Percentiles rank a stretch among this genome's conserved stretches.
Conservation (phyloP, 2,888 invertebrate species). For the Euproctis similis region DNA sequence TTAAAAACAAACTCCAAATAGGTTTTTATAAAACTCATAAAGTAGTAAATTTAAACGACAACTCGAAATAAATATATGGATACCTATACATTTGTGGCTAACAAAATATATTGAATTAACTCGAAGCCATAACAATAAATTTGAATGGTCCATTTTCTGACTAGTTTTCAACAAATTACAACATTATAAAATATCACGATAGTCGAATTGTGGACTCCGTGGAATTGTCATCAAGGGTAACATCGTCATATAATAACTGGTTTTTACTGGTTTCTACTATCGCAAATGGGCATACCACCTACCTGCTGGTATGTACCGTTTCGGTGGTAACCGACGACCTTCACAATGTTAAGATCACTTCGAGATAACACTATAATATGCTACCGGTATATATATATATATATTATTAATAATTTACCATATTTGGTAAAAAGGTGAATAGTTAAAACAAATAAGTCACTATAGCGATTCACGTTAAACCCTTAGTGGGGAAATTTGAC, state of each 20-base stretch:
- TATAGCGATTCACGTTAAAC: too few species aligned
- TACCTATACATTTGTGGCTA: too few species aligned
- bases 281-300: slow-evolving; percentile 14
- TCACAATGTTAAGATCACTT: slow-evolving; percentile 16
- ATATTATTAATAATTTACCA: slow-evolving; percentile 11
- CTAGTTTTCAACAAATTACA: neutral
- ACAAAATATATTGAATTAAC: too few species aligned
- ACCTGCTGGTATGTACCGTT: slow-evolving; percentile 15
- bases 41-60: too few species aligned
- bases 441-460: too few species aligned
- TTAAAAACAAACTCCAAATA: too few species aligned
- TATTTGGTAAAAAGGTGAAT: too few species aligned
- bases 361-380: slow-evolving; percentile 9
- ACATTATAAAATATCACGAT: slow-evolving; percentile 8
- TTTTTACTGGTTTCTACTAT: slow-evolving; percentile 17
- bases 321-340: slow-evolving; percentile 16
- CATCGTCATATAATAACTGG: slow-evolving; percentile 11
- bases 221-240: slow-evolving; percentile 9
- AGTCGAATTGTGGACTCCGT: slow-evolving; percentile 9
- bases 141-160: slow-evolving; percentile 11
- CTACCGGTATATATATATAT: slow-evolving; percentile 6
- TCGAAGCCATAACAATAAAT: slow-evolving; percentile 18
- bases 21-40: too few species aligned
- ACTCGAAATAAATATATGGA: too few species aligned
- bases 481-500: too few species aligned